Percentiles rank a stretch among this genome's conserved stretches.
Evolutionary conservation across 2,888 invertebrate genomes (phyloP).

Genomic region (Drosophila koepferae): DNA sequence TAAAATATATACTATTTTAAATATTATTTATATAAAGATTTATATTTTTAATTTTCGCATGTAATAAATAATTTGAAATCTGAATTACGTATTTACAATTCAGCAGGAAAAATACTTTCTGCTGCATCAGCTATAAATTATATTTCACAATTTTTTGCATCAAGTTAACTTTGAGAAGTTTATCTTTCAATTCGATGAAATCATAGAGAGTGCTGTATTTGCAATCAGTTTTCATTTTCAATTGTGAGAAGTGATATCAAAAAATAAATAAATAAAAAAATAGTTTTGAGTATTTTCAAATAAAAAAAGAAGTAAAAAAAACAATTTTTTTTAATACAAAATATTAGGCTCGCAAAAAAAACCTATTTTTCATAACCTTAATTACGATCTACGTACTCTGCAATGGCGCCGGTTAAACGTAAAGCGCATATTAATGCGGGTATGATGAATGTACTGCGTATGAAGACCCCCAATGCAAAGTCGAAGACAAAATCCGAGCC

Average conservation of each 20-base stretch:
- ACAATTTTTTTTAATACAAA: too few species aligned
- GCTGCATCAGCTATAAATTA: not conserved
- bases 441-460: not conserved
- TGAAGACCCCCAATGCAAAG: not conserved
- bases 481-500: conserved; percentile 10
- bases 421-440: conserved; percentile 8
- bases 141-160: not conserved
- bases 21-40: too few species aligned
- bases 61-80: too few species aligned
- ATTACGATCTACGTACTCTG: too few species aligned
- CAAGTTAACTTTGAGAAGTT: conserved; percentile 7
- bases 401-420: not conserved
- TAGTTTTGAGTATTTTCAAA: not conserved
- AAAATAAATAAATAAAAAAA: not conserved
- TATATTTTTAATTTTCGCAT: too few species aligned
- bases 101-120: not conserved
- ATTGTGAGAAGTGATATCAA: not conserved
- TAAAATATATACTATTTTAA: too few species aligned
- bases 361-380: not conserved
- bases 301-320: too few species aligned
- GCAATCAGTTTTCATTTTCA: not conserved
- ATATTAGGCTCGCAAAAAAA: too few species aligned
- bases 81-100: too few species aligned
- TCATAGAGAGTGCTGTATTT: accelerated
- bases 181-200: not conserved